These are phyloP conservation scores for Clupea harengus DNA, from an alignment of 2,113 vertebrate genomes.

Conservation along the genomic window DNA sequence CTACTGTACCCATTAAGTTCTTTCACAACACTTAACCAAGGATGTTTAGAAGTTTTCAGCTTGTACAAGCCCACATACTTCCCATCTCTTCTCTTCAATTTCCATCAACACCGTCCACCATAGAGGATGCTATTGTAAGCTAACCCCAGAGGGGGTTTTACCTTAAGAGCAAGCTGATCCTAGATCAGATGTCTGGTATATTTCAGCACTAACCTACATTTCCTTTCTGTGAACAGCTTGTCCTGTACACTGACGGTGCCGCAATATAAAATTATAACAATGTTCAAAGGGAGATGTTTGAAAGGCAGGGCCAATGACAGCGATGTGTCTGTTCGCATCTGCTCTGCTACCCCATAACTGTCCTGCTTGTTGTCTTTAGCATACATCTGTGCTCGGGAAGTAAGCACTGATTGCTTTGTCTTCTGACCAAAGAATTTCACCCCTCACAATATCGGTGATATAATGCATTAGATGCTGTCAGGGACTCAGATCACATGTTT, in stretches of 20 bases:
- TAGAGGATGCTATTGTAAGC: background rate
- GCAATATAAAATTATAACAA: background rate
- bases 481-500: background rate
- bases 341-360: background rate
- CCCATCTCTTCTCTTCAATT: background rate
- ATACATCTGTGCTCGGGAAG: background rate
- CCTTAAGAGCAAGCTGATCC: background rate
- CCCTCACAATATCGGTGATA: slow-evolving; percentile 6
- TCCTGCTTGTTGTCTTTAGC: background rate
- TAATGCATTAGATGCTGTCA: slow-evolving; percentile 1
- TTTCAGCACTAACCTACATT: background rate
- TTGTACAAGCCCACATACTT: background rate
- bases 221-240: background rate
- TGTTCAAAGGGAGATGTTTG: background rate
- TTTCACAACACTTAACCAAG: slow-evolving; percentile 9
- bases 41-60: background rate
- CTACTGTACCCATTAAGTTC: background rate
- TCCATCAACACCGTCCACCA: background rate
- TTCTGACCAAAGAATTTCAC: slow-evolving; percentile 14
- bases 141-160: background rate
- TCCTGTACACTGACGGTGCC: background rate
- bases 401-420: slow-evolving; percentile 26
- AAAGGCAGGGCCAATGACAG: background rate
- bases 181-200: background rate
- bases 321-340: background rate